Base-by-base conservation (phyloP, 1,140 invertebrate genomes). In the Trichonephila clavipes region DNA sequence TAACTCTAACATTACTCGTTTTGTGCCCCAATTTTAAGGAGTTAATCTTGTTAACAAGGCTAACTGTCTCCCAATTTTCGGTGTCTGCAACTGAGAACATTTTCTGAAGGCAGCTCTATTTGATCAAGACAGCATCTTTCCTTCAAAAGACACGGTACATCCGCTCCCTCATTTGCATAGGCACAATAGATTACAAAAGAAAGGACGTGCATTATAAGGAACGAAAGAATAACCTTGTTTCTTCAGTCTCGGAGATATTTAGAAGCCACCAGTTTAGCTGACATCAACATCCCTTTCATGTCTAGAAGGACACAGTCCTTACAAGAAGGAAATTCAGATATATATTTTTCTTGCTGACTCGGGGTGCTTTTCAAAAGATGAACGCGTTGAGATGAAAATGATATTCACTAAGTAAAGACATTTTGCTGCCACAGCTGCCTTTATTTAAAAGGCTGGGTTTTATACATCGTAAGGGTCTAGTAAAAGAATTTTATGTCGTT, bases 21-120 rank as follows among this genome's bases (percentile, higher is more conserved):
- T 58, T 85, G 83, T 58, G 28, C 83, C 24, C 83, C 24, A 51
- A 85, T 85, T 85, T 85, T 18, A 85, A 85, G 58, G 58, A 59
- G 83, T 85, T 85, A 85, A 85, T 85, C 83, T 85, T 85, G 83
- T 85, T 85, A 85, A 85, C 83, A 85, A 85, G 83, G 51, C 58
- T 85, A 61, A 77, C 72, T 77, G 72, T 59, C 83, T 85, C 24
- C 83, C 83, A 85, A 85, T 85, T 85, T 85, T 61, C 83, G 14
- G 83, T 85, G 83, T 85, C 83, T 85, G 59, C 83, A 85, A 61
- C 83, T 58, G 83, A n/a, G 51, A 61, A 85, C 83, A 85, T 85
- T 85, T 85, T 85, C 83, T 85, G 51, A 61, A 61, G 58, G 58
- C 44, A 61, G 21, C 83, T 59, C 51, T 85, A 85, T 28, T 85